Evolutionary conservation across 2,797 vertebrate genomes (phyloP).

Genomic region (Champsocephalus gunnari): DNA sequence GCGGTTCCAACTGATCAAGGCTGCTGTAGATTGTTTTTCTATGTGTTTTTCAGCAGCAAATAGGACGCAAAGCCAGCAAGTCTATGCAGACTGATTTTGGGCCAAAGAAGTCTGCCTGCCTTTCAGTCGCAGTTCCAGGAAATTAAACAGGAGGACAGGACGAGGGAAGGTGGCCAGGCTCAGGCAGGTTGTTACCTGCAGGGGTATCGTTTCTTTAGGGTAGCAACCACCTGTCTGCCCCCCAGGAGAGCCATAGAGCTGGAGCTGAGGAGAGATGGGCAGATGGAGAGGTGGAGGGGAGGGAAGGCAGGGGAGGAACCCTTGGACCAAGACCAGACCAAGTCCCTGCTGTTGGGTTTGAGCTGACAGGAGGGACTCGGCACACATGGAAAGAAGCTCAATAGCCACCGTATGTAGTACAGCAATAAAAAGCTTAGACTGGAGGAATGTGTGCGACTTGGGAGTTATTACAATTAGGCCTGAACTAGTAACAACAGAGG

Average conservation of each 20-base stretch:
- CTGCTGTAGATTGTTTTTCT: slow-evolving; percentile 5
- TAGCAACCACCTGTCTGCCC: slow-evolving; percentile 77
- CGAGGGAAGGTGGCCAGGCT: slow-evolving; percentile 52
- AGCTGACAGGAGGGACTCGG: slow-evolving; percentile 35
- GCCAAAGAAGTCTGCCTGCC: slow-evolving; percentile 11
- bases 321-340: slow-evolving; percentile 54
- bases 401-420: slow-evolving; percentile 16
- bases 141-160: slow-evolving; percentile 48
- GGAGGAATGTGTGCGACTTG: slow-evolving; percentile 15
- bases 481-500: background rate
- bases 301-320: slow-evolving; percentile 43
- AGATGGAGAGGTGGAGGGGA: slow-evolving; percentile 71
- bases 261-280: slow-evolving; percentile 53
- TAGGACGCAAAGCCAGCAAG: background rate
- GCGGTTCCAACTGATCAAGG: background rate
- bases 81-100: background rate
- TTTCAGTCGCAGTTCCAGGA: slow-evolving; percentile 36
- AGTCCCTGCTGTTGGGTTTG: slow-evolving; percentile 34
- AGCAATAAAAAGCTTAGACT: slow-evolving; percentile 28
- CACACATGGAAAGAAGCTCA: slow-evolving; percentile 39
- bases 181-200: slow-evolving; percentile 65
- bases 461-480: slow-evolving; percentile 18
- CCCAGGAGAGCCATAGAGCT: slow-evolving; percentile 62
- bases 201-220: slow-evolving; percentile 65
- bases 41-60: slow-evolving; percentile 5